Conservation (phyloP, 2,797 vertebrate species). For the Melanotaenia parkinsoni region DNA sequence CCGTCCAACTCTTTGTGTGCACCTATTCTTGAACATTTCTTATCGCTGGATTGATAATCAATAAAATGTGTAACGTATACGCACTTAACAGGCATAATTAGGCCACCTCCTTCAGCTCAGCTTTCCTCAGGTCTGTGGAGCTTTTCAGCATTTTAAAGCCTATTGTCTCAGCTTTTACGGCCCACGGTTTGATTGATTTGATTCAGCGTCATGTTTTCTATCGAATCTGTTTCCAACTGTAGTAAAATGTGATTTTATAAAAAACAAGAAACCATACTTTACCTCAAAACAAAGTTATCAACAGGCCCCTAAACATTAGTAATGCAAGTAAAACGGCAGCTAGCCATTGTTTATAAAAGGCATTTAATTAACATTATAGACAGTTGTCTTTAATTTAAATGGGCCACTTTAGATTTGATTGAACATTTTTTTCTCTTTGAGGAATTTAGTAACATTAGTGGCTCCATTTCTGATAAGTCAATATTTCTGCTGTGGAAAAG, state of each 20-base stretch:
- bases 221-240: conserved; percentile 2
- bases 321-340: too few species aligned
- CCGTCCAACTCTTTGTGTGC: neutral
- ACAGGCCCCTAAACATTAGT: neutral
- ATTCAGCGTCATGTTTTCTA: neutral
- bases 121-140: neutral
- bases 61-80: neutral
- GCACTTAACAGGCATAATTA: neutral
- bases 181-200: conserved; percentile 7
- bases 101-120: neutral
- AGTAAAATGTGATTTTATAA: conserved; percentile 15
- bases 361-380: neutral
- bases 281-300: neutral
- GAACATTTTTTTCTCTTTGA: neutral
- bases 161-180: conserved; percentile 17
- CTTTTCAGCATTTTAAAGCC: neutral
- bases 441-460: neutral
- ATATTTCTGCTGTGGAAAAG: neutral
- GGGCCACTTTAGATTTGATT: neutral
- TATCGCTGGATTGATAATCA: neutral
- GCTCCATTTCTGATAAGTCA: neutral
- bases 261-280: neutral
- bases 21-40: neutral
- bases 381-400: neutral
- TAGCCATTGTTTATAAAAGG: neutral